These are phyloP conservation scores for Holothuria scabra DNA, from an alignment of 53 echinoderm and acorn worm genomes.

Conservation along the genomic window DNA sequence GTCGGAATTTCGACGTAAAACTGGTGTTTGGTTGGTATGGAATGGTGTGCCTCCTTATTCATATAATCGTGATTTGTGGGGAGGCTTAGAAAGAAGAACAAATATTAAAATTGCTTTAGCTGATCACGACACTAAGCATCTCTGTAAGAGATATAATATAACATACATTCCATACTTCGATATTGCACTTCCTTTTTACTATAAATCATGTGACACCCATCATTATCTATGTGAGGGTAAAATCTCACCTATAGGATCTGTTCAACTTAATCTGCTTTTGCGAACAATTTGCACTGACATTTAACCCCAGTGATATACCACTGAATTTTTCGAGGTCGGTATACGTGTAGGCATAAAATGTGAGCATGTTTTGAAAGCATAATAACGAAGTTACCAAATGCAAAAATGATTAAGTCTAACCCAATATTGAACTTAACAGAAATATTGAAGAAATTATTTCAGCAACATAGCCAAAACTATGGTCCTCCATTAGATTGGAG, in stretches of 20 bases:
- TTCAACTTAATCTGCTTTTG: constrained; percentile 23
- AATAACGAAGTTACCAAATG: no score
- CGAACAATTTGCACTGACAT: background rate
- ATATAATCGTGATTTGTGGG: background rate
- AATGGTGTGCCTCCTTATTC: constrained; percentile 27
- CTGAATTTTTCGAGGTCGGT: no score
- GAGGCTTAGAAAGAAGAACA: constrained; percentile 11
- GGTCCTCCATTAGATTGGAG: no score
- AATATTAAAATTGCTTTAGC: constrained; percentile 31
- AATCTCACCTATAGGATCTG: background rate
- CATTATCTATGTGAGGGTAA: constrained; percentile 16
- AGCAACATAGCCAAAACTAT: no score
- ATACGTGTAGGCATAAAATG: no score
- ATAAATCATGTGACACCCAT: constrained; percentile 26
- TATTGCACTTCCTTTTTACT: constrained; percentile 23
- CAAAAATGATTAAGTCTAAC: no score
- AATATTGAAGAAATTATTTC: no score
- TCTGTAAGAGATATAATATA: constrained; percentile 12
- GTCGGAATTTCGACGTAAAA: background rate
- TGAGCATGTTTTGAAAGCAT: no score
- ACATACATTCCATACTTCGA: constrained; percentile 29
- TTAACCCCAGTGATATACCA: no score
- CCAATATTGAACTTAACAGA: no score
- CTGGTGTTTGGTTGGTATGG: background rate
- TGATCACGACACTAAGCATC: background rate